Evolutionary conservation across 1,140 invertebrate genomes (phyloP).

Genomic region (Homarus americanus): DNA sequence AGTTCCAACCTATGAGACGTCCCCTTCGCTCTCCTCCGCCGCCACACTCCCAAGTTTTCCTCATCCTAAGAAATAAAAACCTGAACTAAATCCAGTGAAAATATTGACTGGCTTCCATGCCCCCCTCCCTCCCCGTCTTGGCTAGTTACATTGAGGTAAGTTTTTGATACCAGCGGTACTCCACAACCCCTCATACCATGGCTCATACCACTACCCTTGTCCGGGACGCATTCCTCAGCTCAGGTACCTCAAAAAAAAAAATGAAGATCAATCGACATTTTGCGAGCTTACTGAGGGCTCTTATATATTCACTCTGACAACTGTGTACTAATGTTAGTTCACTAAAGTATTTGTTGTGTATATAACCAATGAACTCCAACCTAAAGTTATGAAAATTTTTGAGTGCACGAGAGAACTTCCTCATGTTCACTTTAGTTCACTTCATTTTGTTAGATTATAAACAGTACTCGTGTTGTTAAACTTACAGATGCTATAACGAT

Average conservation of each 20-base stretch:
- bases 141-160: slow-evolving; percentile 39
- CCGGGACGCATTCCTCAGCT: background rate
- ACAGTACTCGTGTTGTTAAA: too few species aligned
- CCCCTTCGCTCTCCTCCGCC: background rate
- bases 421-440: too few species aligned
- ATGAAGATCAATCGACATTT: background rate
- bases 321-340: too few species aligned
- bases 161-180: slow-evolving; percentile 33
- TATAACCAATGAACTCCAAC: too few species aligned
- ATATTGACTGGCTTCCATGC: background rate
- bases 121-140: slow-evolving; percentile 11
- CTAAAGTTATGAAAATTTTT: too few species aligned
- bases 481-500: too few species aligned
- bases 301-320: too few species aligned
- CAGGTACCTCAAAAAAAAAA: background rate
- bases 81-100: slow-evolving; percentile 9
- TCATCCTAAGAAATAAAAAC: slow-evolving; percentile 7
- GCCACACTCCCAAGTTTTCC: background rate
- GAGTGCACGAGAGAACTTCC: too few species aligned
- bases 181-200: slow-evolving; percentile 20
- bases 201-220: background rate
- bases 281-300: too few species aligned
- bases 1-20: background rate
- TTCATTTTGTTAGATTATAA: too few species aligned
- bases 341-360: too few species aligned